These are phyloP conservation scores for Trachythela sp. DNA, from an alignment of 64 coral and sea anemone genomes.

Conservation along the genomic window DNA sequence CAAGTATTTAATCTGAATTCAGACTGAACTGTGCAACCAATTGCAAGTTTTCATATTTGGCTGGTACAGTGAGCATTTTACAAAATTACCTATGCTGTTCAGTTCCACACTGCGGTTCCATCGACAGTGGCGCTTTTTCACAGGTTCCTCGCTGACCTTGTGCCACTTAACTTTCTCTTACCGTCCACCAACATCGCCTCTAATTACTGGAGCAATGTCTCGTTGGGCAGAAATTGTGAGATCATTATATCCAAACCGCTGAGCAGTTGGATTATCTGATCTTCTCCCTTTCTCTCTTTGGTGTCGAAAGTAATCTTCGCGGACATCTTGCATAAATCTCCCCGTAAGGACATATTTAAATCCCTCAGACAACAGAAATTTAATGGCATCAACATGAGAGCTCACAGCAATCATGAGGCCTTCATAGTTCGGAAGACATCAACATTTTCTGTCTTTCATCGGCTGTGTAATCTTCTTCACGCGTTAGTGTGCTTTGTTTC, in stretches of 20 bases:
- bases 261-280: conserved; percentile 10
- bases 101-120: too few species aligned
- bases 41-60: too few species aligned
- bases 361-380: background rate
- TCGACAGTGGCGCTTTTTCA: background rate
- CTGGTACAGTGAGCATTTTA: background rate
- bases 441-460: background rate
- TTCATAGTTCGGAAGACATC: conserved; percentile 16
- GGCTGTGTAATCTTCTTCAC: background rate
- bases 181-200: background rate
- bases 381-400: conserved; percentile 2
- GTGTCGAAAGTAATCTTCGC: background rate
- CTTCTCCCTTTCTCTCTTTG: conserved; percentile 7
- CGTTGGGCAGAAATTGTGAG: background rate
- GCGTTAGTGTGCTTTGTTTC: background rate
- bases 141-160: background rate
- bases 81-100: background rate
- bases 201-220: conserved; percentile 24
- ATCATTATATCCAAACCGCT: conserved; percentile 24
- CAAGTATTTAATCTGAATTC: too few species aligned
- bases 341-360: conserved; percentile 14
- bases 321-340: conserved; percentile 23
- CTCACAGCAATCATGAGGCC: background rate
- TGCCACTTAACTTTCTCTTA: background rate
- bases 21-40: too few species aligned